Percentiles rank a stretch among this genome's conserved stretches.
Conservation (phyloP, 2,888 invertebrate species). For the Gari tellinella region DNA sequence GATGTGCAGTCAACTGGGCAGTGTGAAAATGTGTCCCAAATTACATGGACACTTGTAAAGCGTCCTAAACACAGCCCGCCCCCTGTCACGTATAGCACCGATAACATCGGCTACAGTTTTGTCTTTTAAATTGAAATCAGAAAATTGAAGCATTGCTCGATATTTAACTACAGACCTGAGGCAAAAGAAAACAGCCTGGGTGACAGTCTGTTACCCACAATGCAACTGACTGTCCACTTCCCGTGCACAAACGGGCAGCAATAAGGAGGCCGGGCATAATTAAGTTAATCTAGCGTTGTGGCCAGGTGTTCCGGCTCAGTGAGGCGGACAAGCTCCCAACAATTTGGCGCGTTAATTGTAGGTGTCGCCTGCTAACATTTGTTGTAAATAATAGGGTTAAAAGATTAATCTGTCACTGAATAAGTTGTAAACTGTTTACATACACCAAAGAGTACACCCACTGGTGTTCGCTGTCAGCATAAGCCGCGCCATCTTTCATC, state of each 20-base stretch:
- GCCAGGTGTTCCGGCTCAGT: slow-evolving; percentile 51
- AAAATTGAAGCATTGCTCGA: slow-evolving; percentile 24
- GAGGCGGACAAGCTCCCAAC: slow-evolving; percentile 35
- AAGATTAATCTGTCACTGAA: too few relatives aligned
- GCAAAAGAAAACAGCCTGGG: slow-evolving; percentile 53
- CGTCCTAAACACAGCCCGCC: slow-evolving; percentile 30
- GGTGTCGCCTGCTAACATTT: slow-evolving; percentile 14
- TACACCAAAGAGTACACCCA: too few relatives aligned
- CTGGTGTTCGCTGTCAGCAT: too few relatives aligned
- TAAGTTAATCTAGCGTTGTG: slow-evolving; percentile 45
- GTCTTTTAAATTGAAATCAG: slow-evolving; percentile 36
- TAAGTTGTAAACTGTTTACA: too few relatives aligned
- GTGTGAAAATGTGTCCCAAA: slow-evolving; percentile 25
- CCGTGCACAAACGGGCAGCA: slow-evolving; percentile 54
- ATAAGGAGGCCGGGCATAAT: slow-evolving; percentile 44
- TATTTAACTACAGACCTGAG: slow-evolving; percentile 51
- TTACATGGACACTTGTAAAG: slow-evolving; percentile 41
- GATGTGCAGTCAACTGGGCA: too few relatives aligned
- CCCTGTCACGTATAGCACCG: slow-evolving; percentile 29
- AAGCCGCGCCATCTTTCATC: too few relatives aligned
- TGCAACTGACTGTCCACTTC: slow-evolving; percentile 50
- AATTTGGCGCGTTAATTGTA: slow-evolving; percentile 45
- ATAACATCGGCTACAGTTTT: slow-evolving; percentile 43
- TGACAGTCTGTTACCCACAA: slow-evolving; percentile 60
- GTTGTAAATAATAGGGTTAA: too few relatives aligned